phyloP scores from a whole-genome alignment of 2,888 invertebrate species.

The Phorcus lineatus region DNA sequence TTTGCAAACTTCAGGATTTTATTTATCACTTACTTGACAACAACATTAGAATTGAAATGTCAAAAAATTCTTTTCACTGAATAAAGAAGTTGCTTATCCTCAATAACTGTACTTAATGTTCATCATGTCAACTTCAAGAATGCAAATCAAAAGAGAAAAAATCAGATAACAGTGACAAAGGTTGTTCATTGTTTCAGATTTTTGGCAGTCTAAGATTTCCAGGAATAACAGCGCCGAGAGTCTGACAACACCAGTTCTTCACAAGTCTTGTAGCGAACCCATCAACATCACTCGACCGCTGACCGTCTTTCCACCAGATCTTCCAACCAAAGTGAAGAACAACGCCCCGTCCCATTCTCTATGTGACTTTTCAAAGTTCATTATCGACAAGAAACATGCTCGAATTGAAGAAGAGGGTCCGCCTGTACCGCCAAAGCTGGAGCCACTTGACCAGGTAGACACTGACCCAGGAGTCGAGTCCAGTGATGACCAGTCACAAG shows the following conservation, averaged over 20 bases:
- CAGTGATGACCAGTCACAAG: not conserved
- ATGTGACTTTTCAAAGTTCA: constrained; percentile 50
- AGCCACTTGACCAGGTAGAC: not conserved
- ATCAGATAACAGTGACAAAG: no score
- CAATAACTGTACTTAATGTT: no score
- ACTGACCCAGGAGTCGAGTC: not conserved
- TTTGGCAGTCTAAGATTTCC: constrained; percentile 68
- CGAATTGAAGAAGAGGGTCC: not conserved
- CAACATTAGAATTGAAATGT: no score
- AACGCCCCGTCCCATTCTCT: constrained; percentile 52
- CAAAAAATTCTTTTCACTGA: no score
- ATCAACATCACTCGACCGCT: constrained; percentile 57
- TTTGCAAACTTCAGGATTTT: no score
- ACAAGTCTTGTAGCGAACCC: constrained; percentile 68
- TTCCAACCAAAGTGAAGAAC: constrained; percentile 40
- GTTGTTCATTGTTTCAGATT: constrained; percentile 66
- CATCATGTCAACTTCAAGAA: no score
- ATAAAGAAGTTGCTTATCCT: no score
- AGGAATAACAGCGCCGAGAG: constrained; percentile 39
- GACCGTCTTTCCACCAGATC: constrained; percentile 29
- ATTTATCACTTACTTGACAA: no score
- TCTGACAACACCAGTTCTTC: constrained; percentile 40
- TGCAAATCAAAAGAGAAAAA: no score
- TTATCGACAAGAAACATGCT: not conserved
- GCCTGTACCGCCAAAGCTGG: constrained; percentile 30